Evolutionary conservation across 1,140 invertebrate genomes (phyloP).

Genomic region (Neoseiulus cucumeris): DNA sequence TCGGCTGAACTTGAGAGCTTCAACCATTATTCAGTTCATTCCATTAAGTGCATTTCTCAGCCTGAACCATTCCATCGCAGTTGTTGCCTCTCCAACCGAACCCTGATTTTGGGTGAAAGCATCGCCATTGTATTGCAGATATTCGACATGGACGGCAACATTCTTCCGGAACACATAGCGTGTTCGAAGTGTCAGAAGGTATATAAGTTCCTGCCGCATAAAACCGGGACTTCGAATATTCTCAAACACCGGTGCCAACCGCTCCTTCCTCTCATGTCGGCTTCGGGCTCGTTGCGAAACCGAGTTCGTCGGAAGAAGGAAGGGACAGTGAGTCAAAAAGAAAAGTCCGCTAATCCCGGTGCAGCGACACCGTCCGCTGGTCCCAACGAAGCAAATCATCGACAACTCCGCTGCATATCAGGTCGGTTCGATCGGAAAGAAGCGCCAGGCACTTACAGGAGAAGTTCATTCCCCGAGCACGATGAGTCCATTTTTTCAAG

Average conservation of each 20-base stretch:
- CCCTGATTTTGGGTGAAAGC: no score
- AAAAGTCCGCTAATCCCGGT: neutral
- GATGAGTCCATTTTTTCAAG: no score
- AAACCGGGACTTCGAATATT: neutral
- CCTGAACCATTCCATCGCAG: no score
- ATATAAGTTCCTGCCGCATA: neutral
- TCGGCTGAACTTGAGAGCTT: neutral
- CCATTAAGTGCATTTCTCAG: no score
- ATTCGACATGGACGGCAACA: neutral
- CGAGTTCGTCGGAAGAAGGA: neutral
- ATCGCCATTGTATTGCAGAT: no score
- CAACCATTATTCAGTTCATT: no score
- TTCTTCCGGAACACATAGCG: neutral
- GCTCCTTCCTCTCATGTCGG: neutral
- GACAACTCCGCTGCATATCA: neutral
- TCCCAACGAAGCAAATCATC: neutral
- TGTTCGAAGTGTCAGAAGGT: neutral
- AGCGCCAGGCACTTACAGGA: no score
- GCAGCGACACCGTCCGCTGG: neutral
- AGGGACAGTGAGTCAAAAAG: neutral
- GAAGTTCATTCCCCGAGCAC: no score
- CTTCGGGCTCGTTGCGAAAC: neutral
- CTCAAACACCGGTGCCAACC: slow-evolving; percentile 5
- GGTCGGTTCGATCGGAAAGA: neutral
- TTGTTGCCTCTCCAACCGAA: no score